A percentile compares a stretch with the other conserved stretches of the same genome.
Conservation (phyloP, 2,888 invertebrate genomes). For the Thysanoteuthis rhombus region DNA sequence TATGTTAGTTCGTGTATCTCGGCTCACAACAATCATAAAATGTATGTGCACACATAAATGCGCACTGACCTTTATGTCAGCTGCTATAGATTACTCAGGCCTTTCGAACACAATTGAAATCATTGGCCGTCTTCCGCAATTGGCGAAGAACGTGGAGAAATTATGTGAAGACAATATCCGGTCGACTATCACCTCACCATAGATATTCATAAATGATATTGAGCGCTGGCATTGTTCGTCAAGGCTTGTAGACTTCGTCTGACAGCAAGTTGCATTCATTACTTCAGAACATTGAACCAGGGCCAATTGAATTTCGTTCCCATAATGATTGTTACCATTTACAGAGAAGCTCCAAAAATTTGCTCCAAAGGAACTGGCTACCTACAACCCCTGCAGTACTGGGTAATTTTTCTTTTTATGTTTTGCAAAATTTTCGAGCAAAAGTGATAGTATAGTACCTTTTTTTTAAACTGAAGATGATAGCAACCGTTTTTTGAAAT, state of each 20-base stretch:
- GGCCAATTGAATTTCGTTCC: neutral
- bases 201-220: constrained; percentile 12
- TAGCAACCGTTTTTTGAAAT: too few relatives aligned
- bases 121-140: neutral
- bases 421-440: too few relatives aligned
- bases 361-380: too few relatives aligned
- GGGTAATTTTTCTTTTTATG: too few relatives aligned
- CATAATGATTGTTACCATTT: neutral
- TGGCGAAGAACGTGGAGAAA: constrained; percentile 12
- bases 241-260: neutral
- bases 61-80: neutral
- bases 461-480: too few relatives aligned
- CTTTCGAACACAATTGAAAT: neutral
- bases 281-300: neutral
- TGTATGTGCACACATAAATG: neutral
- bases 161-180: neutral
- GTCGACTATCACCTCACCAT: neutral
- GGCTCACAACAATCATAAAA: neutral
- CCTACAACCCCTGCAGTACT: too few relatives aligned
- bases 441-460: too few relatives aligned
- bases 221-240: neutral
- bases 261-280: neutral
- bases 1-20: neutral
- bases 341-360: neutral
- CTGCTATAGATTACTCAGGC: neutral